Evolutionary conservation across 1,140 invertebrate genomes (phyloP).

Genomic region (Lethocerus indicus): DNA sequence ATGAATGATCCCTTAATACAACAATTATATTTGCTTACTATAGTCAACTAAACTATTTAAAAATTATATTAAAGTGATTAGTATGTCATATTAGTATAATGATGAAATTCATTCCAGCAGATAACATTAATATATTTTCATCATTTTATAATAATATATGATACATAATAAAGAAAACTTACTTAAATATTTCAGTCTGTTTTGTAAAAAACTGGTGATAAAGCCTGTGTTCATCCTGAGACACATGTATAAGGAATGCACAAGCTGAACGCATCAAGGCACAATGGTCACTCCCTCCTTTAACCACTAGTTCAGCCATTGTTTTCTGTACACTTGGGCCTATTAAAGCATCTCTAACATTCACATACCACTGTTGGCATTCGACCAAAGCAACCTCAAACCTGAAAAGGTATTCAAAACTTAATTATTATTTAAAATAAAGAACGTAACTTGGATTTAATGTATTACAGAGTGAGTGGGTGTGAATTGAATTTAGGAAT

Average conservation of each 20-base stretch:
- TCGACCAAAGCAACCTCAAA: slow-evolving; percentile 63
- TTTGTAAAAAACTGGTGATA: slow-evolving; percentile 77
- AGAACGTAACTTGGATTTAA: too few relatives aligned
- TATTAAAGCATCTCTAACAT: slow-evolving; percentile 52
- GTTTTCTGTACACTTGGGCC: slow-evolving; percentile 59
- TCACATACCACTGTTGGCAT: slow-evolving; percentile 73
- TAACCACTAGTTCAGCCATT: slow-evolving; percentile 45
- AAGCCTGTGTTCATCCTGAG: slow-evolving; percentile 78
- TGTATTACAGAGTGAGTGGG: too few relatives aligned
- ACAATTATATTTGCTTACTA: too few relatives aligned
- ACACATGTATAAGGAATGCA: slow-evolving; percentile 77
- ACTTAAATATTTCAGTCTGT: slow-evolving; percentile 45
- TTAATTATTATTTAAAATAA: slow-evolving; percentile 5
- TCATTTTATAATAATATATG: too few relatives aligned
- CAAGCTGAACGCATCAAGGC: slow-evolving; percentile 71
- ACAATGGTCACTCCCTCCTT: slow-evolving; percentile 69
- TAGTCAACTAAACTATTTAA: too few relatives aligned
- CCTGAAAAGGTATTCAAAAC: slow-evolving; percentile 22
- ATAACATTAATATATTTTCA: too few relatives aligned
- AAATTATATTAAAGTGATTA: too few relatives aligned
- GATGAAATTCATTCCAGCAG: too few relatives aligned
- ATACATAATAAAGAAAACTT: slow-evolving; percentile 22
- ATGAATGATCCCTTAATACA: too few relatives aligned
- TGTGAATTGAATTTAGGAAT: too few relatives aligned
- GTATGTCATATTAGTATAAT: too few relatives aligned